phyloP scores from a whole-genome alignment of 2,113 vertebrate genomes.

The Campylomormyrus tamandua region DNA sequence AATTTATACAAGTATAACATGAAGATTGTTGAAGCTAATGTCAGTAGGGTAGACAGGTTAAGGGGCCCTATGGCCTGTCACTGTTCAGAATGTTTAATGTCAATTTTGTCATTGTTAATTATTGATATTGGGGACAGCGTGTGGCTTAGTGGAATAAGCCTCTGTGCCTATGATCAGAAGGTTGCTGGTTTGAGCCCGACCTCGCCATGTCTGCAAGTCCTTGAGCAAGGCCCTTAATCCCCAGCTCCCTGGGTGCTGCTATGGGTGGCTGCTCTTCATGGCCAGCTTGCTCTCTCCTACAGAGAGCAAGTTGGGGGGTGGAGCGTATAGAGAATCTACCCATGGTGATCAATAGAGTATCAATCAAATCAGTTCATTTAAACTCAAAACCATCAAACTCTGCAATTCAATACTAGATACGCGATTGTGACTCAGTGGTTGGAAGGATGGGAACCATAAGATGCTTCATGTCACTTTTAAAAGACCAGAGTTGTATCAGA shows the following conservation, averaged over 20 bases:
- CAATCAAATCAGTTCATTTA: neutral
- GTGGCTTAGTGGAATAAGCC: too few relatives aligned
- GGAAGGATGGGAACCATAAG: neutral
- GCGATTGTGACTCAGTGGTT: neutral
- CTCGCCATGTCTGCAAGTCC: too few relatives aligned
- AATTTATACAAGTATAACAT: neutral
- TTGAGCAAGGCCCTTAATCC: too few relatives aligned
- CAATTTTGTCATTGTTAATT: neutral
- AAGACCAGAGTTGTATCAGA: neutral
- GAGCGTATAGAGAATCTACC: too few relatives aligned
- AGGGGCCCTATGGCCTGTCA: neutral
- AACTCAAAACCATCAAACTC: neutral
- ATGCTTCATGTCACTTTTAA: neutral
- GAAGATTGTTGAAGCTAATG: neutral
- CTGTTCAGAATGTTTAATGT: neutral
- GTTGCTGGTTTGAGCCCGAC: too few relatives aligned
- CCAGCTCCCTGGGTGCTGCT: too few relatives aligned
- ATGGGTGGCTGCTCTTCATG: too few relatives aligned
- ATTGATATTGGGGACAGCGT: too few relatives aligned
- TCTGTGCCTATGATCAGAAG: too few relatives aligned
- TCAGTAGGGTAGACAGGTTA: neutral
- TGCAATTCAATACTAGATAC: neutral
- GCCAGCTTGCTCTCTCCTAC: too few relatives aligned
- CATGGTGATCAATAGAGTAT: too few relatives aligned
- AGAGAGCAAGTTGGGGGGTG: too few relatives aligned